Evolutionary conservation across 2,797 vertebrate species (phyloP), one percentile per base, ranked within the genome.

Genomic region (Selene dorsalis): DNA sequence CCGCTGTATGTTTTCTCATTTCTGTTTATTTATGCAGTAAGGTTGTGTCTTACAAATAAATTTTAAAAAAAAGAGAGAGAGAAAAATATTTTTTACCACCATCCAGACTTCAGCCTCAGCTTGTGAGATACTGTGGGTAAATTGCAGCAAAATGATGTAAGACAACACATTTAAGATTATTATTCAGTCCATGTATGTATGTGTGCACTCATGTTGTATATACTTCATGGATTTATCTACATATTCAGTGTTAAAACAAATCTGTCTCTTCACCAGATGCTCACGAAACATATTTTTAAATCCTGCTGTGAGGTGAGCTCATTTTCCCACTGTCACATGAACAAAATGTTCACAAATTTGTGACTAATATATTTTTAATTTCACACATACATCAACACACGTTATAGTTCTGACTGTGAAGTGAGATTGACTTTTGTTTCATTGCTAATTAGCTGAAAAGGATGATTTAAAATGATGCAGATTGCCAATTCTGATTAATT

Each of bases 21-120:
- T 64, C 39, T 26, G 38, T 55, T 64, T 32, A 41, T 59, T 3
- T 59, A 69, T 66, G 32, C 61, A 48, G 61, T 50, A 24, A 14
- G 69, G 45, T 22, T 69, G 58, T 50, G 12, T 53, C 58, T 30
- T 39, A 16, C 30, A 60, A n/a, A 39, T 73, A 60, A 13, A 47
- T n/a, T n/a, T n/a, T n/a, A 45, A 41, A 74, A 60, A 61, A 26
- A 14, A 11, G 4, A 26, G n/a, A 56, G 7, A 28, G 5, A 18
- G 2, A 47, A 56, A 56, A 56, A 43, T 52, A 45, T 17, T 53
- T n/a, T 59, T 75, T 43, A 67, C 35, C 32, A 67, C 26, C 14
- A 28, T 11, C 26, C 28, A 24, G 13, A 30, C 28, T 69, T 32
- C 9, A 52, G 60, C 45, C 32, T 26, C 30, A 30, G 6, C 16